Evolutionary conservation across 2,797 vertebrate genomes (phyloP).

Genomic region (Dromococcyx pavoninus): DNA sequence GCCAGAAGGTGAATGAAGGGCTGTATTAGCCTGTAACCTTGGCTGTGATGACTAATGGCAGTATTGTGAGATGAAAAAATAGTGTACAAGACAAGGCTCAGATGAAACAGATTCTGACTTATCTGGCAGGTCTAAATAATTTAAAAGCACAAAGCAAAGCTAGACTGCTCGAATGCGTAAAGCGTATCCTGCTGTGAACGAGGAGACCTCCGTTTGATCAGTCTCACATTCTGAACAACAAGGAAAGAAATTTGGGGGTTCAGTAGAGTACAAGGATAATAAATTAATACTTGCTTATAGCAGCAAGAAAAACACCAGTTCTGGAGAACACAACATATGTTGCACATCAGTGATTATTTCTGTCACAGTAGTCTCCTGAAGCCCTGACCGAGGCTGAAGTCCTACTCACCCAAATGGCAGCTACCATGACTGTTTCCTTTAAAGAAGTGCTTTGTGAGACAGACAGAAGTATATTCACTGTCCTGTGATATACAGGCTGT

Average conservation of each 20-base stretch:
- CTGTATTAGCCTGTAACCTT: slow-evolving; percentile 68
- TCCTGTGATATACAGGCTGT: background rate
- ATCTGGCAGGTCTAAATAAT: slow-evolving; percentile 75
- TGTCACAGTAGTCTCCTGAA: background rate
- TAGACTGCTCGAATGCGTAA: slow-evolving; percentile 60
- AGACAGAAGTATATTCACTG: background rate
- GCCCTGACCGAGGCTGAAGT: background rate
- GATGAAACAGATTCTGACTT: slow-evolving; percentile 75
- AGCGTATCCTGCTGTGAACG: slow-evolving; percentile 65
- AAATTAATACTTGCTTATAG: background rate
- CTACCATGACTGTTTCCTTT: background rate
- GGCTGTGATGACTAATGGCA: slow-evolving; percentile 71
- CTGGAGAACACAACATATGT: background rate
- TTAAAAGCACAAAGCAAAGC: slow-evolving; percentile 72
- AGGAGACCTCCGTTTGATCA: slow-evolving; percentile 43
- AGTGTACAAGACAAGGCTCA: slow-evolving; percentile 67
- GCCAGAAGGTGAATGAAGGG: slow-evolving; percentile 68
- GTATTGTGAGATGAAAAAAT: slow-evolving; percentile 63
- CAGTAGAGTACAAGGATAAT: background rate
- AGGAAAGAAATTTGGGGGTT: slow-evolving; percentile 8
- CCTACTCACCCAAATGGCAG: background rate
- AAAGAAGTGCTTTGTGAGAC: background rate
- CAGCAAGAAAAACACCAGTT: background rate
- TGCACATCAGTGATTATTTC: background rate
- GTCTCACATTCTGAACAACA: slow-evolving; percentile 51